Base-by-base conservation (phyloP, 92 coral and sea anemone genomes). In the Nematostella vectensis region DNA sequence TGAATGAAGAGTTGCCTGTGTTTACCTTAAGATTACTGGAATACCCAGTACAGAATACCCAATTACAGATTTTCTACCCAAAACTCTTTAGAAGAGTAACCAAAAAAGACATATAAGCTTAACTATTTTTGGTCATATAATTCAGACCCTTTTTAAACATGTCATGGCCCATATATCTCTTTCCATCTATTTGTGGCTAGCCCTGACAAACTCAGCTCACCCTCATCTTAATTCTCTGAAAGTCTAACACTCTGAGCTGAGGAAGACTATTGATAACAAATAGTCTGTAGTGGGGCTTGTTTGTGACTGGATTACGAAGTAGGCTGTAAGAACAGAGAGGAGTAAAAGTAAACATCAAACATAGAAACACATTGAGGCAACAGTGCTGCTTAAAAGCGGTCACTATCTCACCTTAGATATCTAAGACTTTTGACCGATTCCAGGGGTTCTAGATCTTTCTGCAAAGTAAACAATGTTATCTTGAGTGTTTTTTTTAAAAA, bases 201-300 rank as follows among this genome's bases (percentile, higher is more conserved):
- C 40, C 40, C 15, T 33, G 40, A 33, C 40, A 33, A 33, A 9
- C 8, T 6, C 6, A 6, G 15, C 40, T 13, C 31, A 86, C 98
- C 72, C 98, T 79, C 59, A 80, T 88, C 66, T 91, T 91, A 20
- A 91, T 83, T 54, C 98, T 65, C 65, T 91, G 98, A 50, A 91
- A 91, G 56, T 91, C 98, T 58, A 91, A 65, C 38, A 91, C 98
- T 68, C 85, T 63, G 25, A 91, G 59, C 54, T 91, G 98, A 24
- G 98, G 98, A 30, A 91, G 53, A 59, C 74, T 81, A 77, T 81
- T 54, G 77, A 91, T 91, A 36, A 91, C 88, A 25, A 70, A 85
- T 22, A 91, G 65, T 76, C 98, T 70, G 79, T 85, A 91, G 61
- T 91, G 79, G 9, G 91, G 96, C 63, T 83, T 91, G 76, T 91